These are phyloP conservation scores for Rousettus leschenaultii DNA, from an alignment of 2,113 vertebrate species.

Conservation along the genomic window DNA sequence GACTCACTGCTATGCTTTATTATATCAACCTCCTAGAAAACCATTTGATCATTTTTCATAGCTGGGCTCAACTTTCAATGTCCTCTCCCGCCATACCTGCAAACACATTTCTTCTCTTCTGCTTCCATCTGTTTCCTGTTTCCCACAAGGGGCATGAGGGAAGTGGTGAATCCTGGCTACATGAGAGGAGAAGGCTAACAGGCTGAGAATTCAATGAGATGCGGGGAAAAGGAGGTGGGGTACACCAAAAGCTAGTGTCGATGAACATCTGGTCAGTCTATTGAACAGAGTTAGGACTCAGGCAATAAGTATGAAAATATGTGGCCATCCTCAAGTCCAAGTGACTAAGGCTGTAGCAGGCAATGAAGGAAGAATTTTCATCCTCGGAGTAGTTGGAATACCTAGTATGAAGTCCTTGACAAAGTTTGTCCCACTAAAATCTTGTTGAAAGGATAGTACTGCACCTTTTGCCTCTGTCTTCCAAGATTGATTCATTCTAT, in stretches of 20 bases:
- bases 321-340: fast-evolving
- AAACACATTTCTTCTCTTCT: neutral
- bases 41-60: slow-evolving; percentile 69
- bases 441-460: neutral
- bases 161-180: neutral
- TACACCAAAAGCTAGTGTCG: neutral
- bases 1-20: slow-evolving; percentile 74
- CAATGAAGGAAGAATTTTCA: neutral
- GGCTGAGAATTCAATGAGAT: neutral
- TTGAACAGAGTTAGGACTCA: neutral
- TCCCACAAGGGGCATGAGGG: neutral
- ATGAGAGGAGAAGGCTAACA: neutral
- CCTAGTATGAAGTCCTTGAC: neutral
- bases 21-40: slow-evolving; percentile 73
- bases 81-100: neutral
- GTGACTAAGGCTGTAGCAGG: neutral
- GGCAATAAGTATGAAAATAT: neutral
- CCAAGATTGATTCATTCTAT: neutral
- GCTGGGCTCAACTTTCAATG: slow-evolving; percentile 13
- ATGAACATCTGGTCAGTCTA: neutral
- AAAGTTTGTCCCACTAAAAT: neutral
- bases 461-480: neutral
- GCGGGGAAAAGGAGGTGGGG: fast-evolving
- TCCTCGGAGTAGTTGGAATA: neutral
- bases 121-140: neutral